Percentiles rank a stretch among this genome's conserved stretches.
Conservation (phyloP, 2,888 invertebrate species). For the Tetrapedia diversipes region DNA sequence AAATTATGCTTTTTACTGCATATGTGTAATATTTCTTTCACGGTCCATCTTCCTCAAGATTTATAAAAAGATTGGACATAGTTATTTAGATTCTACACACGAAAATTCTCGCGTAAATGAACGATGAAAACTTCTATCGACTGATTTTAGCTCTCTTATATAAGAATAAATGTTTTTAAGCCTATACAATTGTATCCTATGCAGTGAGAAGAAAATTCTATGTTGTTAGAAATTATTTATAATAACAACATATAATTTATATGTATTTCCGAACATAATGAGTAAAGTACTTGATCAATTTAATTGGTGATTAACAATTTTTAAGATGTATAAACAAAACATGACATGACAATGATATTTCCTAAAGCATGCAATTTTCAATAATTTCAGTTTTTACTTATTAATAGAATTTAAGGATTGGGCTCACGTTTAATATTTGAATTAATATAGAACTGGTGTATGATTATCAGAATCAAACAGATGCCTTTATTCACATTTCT, state of each 20-base stretch:
- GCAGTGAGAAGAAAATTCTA: conserved; percentile 14
- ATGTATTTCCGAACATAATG: neutral
- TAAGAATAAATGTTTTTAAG: conserved; percentile 41
- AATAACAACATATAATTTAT: conserved; percentile 15
- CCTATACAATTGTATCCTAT: conserved; percentile 44
- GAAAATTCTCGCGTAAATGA: conserved; percentile 11
- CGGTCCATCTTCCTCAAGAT: neutral
- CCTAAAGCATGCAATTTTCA: neutral
- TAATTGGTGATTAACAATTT: conserved; percentile 19
- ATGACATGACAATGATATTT: conserved; percentile 11
- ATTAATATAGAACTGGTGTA: neutral
- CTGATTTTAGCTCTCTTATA: conserved; percentile 45
- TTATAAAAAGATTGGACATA: conserved; percentile 10
- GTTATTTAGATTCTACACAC: neutral
- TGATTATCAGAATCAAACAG: neutral
- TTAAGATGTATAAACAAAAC: neutral
- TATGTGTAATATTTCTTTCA: conserved; percentile 1
- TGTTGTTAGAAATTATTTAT: conserved; percentile 27
- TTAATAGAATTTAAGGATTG: conserved; percentile 23
- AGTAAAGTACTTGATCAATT: conserved; percentile 18
- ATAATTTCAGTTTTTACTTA: conserved; percentile 18
- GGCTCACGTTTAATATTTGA: conserved; percentile 14
- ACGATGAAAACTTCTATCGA: conserved; percentile 35
- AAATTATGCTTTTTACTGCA: conserved; percentile 18
- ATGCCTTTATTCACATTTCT: neutral